These are phyloP conservation scores for Amblyopsis rosae DNA, from an alignment of 2,113 vertebrate species.

Conservation along the genomic window DNA sequence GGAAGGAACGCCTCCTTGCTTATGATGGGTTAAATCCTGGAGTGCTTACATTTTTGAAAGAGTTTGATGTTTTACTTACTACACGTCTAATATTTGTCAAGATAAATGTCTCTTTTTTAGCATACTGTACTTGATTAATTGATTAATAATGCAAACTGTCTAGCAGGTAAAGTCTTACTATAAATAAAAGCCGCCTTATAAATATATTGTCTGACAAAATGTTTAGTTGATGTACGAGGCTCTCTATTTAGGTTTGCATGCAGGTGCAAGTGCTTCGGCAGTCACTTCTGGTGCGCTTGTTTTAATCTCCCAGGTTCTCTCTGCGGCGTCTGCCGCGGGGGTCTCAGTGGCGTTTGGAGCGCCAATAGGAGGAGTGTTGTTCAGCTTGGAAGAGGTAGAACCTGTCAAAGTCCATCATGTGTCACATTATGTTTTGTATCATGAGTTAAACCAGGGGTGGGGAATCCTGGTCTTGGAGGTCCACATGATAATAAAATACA, in stretches of 20 bases:
- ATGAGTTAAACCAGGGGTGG: no score
- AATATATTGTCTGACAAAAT: neutral
- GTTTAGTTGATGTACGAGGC: neutral
- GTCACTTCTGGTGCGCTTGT: slow-evolving; percentile 27
- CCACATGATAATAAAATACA: no score
- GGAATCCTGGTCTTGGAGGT: no score
- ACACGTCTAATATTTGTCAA: no score
- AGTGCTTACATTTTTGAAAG: no score
- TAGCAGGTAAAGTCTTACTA: no score
- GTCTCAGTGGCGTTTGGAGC: slow-evolving; percentile 98
- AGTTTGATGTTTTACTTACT: no score
- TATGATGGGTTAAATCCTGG: no score
- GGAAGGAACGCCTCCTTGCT: no score
- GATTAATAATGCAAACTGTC: neutral
- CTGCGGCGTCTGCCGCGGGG: slow-evolving; percentile 95
- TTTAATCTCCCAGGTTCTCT: slow-evolving; percentile 83
- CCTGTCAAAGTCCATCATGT: neutral
- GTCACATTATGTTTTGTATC: no score
- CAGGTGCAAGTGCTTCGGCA: slow-evolving; percentile 43
- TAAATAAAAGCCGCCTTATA: no score
- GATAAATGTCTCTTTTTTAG: neutral
- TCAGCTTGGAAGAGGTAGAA: slow-evolving; percentile 95
- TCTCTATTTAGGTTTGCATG: neutral
- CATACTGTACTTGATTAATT: neutral
- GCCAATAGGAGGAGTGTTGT: slow-evolving; percentile 97